A percentile compares a stretch with the other conserved stretches of the same genome.
These are phyloP conservation scores for Empis livida DNA, from an alignment of 2,888 invertebrate species.

Conservation along the genomic window DNA sequence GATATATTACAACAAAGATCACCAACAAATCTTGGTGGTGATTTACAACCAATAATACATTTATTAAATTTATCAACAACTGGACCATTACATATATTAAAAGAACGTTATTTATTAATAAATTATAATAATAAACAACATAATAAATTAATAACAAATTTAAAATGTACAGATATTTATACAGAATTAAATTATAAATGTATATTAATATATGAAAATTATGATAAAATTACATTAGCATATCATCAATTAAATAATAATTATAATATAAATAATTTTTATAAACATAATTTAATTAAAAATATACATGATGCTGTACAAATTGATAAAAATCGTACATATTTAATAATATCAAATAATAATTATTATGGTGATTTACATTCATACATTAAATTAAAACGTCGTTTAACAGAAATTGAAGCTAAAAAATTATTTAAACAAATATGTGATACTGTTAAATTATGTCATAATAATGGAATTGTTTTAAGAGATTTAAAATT, in stretches of 20 bases:
- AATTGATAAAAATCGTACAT: constrained; percentile 57
- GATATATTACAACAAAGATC: constrained; percentile 19
- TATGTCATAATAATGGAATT: constrained; percentile 87
- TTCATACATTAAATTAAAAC: constrained; percentile 77
- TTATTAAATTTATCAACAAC: background rate
- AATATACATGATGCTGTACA: constrained; percentile 51
- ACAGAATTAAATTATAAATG: constrained; percentile 78
- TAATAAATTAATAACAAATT: constrained; percentile 51
- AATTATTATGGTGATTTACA: constrained; percentile 74
- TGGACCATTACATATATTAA: constrained; percentile 42
- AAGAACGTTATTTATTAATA: constrained; percentile 70
- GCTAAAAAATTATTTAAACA: constrained; percentile 78
- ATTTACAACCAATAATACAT: constrained; percentile 20
- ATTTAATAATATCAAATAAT: constrained; percentile 56
- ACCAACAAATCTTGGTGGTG: constrained; percentile 24
- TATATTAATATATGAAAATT: constrained; percentile 52
- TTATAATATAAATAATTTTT: constrained; percentile 20
- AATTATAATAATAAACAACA: constrained; percentile 35
- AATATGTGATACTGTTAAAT: constrained; percentile 79
- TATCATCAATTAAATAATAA: constrained; percentile 53
- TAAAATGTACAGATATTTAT: constrained; percentile 72
- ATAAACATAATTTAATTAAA: constrained; percentile 27
- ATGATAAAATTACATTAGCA: constrained; percentile 53
- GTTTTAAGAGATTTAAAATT: constrained; percentile 91
- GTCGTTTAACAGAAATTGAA: constrained; percentile 75